Base-by-base conservation (phyloP, 2,888 invertebrate genomes). In the Drosophila affinis region DNA sequence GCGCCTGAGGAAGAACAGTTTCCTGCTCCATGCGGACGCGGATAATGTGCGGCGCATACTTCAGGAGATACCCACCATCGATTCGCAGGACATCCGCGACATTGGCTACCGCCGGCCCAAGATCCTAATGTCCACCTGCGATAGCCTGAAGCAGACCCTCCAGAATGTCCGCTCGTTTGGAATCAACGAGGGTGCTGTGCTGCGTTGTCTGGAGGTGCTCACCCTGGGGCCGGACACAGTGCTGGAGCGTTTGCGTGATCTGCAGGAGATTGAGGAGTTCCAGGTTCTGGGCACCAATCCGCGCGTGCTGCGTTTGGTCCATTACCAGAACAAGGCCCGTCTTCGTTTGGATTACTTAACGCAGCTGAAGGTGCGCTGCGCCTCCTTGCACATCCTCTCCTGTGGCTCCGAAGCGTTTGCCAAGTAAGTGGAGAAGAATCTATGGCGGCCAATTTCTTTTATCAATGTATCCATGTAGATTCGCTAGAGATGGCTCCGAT, bases 211-310 rank as follows among this genome's bases (percentile, higher is more conserved):
- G 34, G 93, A 93, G 76, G 92, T 95, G 2, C 91, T 96, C 95
- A 93, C 94, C 4, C 91, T 96, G 80, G 91, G 93, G 0, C 92
- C 95, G 0, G 92, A 93, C 29, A 94, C 94, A 0, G 93, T 96
- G 0, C 85, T 93, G 18, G 89, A 93, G 45, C 93, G 96, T 9
- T 89, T 96, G 1, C 90, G 93, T 0, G 93, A 94, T 71, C 89
- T 96, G 0, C 91, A 92, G 51, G 92, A 90, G 39, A 92, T 93
- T 29, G 94, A 94, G 44, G 95, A 96, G 81, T 94, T 95, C 72
- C 91, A 93, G 80, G 92, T 95, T 0, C 90, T 96, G 27, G 91
- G 92, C 17, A 92, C 93, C 10, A 94, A 96, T 92, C 94, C 94
- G 3, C 93, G 94, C 71, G 93, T 95, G 73, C 81, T 94, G 6